Evolutionary conservation across 2,797 vertebrate species (phyloP), one percentile per base, ranked within the genome.

Genomic region (Smutsia temminckii): DNA sequence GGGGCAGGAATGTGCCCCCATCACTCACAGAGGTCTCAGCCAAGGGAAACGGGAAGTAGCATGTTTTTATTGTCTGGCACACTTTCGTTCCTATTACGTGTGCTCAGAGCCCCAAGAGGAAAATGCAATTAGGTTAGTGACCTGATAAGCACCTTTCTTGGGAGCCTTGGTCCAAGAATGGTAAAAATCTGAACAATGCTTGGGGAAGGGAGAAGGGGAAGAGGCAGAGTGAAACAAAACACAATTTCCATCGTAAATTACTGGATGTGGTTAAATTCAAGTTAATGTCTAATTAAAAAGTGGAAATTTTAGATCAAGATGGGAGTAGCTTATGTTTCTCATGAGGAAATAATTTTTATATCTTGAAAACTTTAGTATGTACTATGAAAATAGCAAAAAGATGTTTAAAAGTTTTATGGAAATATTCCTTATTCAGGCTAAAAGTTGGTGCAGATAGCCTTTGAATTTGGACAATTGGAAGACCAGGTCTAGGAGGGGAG

Each of bases 161-260:
- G 89, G 59, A 78, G 57, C 32, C 57, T 21, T 61, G 68, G 66
- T 83, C 91, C 63, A 96, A 87, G 93, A 97, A 97, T 94, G 94
- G 81, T 80, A 96, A 97, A 91, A 94, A 97, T 96, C 40, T 68
- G 55, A 94, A 96, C 92, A 97, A 96, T 95, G 95, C 75, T n/a
- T 8, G 51, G 77, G 85, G 81, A 77, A 37, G 42, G 51, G 94
- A 20, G n/a, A 5, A 32, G 11, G 42, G 51, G 7, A 25, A 75
- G 29, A 77, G 27, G 34, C 46, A 29, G 49, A 61, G 29, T 4
- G 37, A 77, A 71, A 37, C 46, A 57, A 57, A 94, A 80, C 61
- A 66, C 40, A 40, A 21, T 91, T 86, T 87, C 94, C 89, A 84
- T 81, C 89, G 86, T 64, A 75, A 68, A 46, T 37, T 49, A 34